Base-by-base conservation (phyloP, 1,140 invertebrate species). In the Drosophila repletoides region DNA sequence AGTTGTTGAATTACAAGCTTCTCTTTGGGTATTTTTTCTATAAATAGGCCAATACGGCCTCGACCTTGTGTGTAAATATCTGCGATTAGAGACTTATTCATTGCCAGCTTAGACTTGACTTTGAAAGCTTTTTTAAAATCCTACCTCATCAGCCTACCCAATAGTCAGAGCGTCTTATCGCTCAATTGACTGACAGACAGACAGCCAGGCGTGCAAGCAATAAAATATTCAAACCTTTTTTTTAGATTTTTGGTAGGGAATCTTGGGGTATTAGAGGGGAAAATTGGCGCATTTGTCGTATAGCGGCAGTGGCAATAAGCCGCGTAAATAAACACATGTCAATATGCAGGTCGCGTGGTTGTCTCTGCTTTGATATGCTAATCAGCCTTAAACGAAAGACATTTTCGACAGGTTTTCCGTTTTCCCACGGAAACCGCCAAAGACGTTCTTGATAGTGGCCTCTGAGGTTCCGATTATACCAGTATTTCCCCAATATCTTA, bases 361-460 rank as follows among this genome's bases (percentile, higher is more conserved):
- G 72, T 40, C 61, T 52, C 53, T 14, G 67, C 79, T 84, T 83
- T 83, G 79, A 84, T 83, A 83, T 83, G 79, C 79, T 84, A 83
- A 83, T 83, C 79, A 81, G 68, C 38, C 74, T 34, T 83, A 83
- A 84, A 84, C 79, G 79, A 74, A n/a, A 58, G 79, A 61, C 74
- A 65, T 84, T 83, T 74, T 83, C 52, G 79, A 84, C 79, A 84
- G 80, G 79, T 84, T 83, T 83, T 83, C 80, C 79, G 70, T 71
- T 84, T 77, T 84, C 74, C 74, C 70, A 77, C 70, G 77, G 70
- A 83, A 77, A 63, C 43, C 15, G 29, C 29, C 26, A 58, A 53
- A 56, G 3, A 29, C 1, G 14, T 5, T 26, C 9, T 19, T 28
- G 45, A 40, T 51, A 41, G 36, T 24, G 46, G 9, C 17, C n/a